Percentiles rank a stretch among this genome's conserved stretches.
These are phyloP conservation scores for Oncorhynchus mykiss DNA, from an alignment of 2,113 vertebrate genomes.

Conservation along the genomic window DNA sequence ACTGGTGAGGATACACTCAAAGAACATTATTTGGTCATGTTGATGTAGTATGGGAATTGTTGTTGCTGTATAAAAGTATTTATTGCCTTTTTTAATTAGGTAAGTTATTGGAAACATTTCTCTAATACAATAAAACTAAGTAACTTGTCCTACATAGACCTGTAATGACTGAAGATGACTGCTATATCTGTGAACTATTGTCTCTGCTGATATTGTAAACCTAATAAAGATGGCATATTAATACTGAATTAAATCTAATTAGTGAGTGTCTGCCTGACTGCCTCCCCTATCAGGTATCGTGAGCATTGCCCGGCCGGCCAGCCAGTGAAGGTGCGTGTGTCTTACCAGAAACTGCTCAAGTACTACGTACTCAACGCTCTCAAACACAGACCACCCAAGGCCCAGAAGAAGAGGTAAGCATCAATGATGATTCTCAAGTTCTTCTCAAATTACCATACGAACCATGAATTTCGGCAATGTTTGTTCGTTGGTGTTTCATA, in stretches of 20 bases:
- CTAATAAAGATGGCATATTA: background rate
- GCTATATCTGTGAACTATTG: background rate
- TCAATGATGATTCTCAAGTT: background rate
- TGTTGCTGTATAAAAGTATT: background rate
- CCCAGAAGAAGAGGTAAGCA: conserved; percentile 94
- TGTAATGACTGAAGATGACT: background rate
- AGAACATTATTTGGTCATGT: background rate
- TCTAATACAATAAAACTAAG: too few species aligned
- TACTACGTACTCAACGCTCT: conserved; percentile 97
- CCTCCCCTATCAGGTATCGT: conserved; percentile 82
- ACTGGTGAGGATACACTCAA: conserved; percentile 80
- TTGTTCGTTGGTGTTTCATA: background rate
- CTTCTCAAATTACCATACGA: background rate
- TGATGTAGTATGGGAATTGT: background rate
- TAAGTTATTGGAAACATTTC: too few species aligned
- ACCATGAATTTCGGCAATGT: background rate
- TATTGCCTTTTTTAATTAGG: too few species aligned
- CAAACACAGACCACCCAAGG: conserved; percentile 97
- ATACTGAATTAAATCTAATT: background rate
- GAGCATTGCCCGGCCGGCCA: conserved; percentile 98
- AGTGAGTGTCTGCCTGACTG: background rate
- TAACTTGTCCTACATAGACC: too few species aligned
- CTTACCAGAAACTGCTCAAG: conserved; percentile 97
- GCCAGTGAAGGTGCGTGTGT: conserved; percentile 96
- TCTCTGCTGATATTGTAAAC: background rate